Evolutionary conservation across 2,113 vertebrate genomes (phyloP).

Genomic region (Pangasianodon gigas): DNA sequence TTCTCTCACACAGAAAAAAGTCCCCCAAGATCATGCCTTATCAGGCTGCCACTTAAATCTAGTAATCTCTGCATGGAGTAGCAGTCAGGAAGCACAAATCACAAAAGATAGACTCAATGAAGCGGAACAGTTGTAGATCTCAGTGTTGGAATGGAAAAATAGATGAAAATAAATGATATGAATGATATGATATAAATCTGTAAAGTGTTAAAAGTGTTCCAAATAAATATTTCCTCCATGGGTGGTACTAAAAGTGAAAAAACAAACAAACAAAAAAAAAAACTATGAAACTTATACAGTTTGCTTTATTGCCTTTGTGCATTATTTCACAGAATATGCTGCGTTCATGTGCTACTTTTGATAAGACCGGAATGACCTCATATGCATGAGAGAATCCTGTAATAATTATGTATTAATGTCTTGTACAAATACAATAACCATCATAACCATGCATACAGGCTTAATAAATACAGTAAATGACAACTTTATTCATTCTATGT

Average conservation of each 20-base stretch:
- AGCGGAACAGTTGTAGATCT: slow-evolving; percentile 19
- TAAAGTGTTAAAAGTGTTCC: not conserved
- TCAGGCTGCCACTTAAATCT: slow-evolving; percentile 12
- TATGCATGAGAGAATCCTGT: not conserved
- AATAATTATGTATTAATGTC: not conserved
- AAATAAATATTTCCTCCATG: not conserved
- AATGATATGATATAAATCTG: not conserved
- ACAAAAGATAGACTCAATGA: slow-evolving; percentile 24
- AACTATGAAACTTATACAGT: not conserved
- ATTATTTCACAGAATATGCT: not conserved
- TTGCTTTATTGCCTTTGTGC: not conserved
- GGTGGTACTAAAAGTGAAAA: not conserved
- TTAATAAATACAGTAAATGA: not conserved
- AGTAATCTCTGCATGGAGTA: slow-evolving; percentile 14
- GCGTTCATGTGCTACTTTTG: not conserved
- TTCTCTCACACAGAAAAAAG: not conserved
- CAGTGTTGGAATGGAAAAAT: not conserved
- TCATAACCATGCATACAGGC: not conserved
- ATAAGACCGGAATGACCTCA: not conserved
- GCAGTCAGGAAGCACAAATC: slow-evolving; percentile 28
- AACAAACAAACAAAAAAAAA: not conserved
- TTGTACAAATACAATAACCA: not conserved
- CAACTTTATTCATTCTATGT: not conserved
- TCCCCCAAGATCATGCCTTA: slow-evolving; percentile 14
- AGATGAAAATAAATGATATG: slow-evolving; percentile 30